phyloP scores from a whole-genome alignment of 1,140 invertebrate species.

The Arctopsyche grandis region DNA sequence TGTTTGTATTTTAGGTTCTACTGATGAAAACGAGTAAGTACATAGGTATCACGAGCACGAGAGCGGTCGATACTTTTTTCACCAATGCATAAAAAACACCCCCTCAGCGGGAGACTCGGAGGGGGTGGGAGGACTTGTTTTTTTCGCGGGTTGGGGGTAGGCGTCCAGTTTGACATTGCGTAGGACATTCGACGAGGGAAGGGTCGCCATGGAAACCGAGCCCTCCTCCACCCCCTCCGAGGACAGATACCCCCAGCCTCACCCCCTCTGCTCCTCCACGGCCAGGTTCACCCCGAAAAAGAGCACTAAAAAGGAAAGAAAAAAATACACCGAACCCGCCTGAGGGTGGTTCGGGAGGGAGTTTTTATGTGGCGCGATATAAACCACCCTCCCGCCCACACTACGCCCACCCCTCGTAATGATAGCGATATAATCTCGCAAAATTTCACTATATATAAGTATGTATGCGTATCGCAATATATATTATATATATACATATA shows the following conservation, averaged over 20 bases:
- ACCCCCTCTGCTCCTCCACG: constrained; percentile 19
- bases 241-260: constrained; percentile 7
- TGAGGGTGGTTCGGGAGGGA: constrained; percentile 13
- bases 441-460: no score
- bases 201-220: constrained; percentile 46
- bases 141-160: neutral
- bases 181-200: constrained; percentile 35
- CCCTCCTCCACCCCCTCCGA: constrained; percentile 21
- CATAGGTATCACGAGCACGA: neutral
- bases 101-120: no score
- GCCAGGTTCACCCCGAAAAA: constrained; percentile 36
- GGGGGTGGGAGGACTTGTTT: neutral
- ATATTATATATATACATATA: no score
- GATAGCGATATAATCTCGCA: no score
- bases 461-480: no score
- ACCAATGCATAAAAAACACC: no score
- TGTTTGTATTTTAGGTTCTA: no score
- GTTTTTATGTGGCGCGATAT: constrained; percentile 44
- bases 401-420: neutral
- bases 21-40: no score
- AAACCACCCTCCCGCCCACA: constrained; percentile 12
- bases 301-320: constrained; percentile 52
- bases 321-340: constrained; percentile 17
- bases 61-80: constrained; percentile 9
- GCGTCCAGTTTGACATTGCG: constrained; percentile 44